phyloP scores from a whole-genome alignment of 2,888 invertebrate species.

The Phrixothrix hirtus region DNA sequence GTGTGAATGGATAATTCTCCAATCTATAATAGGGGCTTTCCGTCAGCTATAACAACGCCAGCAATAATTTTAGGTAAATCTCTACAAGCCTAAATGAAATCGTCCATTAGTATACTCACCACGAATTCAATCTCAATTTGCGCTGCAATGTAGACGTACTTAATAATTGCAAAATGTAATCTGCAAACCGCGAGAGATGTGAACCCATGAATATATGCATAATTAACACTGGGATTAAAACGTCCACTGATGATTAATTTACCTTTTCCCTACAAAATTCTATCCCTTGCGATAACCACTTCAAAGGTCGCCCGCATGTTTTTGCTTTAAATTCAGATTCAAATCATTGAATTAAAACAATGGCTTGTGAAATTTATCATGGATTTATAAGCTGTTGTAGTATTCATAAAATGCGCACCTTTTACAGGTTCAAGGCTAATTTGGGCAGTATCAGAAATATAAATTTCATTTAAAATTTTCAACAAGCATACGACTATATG shows the following conservation, averaged over 20 bases:
- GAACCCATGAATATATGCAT: slow-evolving; percentile 39
- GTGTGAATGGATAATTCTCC: too few species aligned
- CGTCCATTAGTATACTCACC: slow-evolving; percentile 19
- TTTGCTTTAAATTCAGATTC: slow-evolving; percentile 3
- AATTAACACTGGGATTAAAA: slow-evolving; percentile 42
- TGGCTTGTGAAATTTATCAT: too few species aligned
- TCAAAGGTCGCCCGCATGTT: slow-evolving; percentile 8
- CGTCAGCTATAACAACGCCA: slow-evolving; percentile 15
- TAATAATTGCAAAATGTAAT: slow-evolving; percentile 33
- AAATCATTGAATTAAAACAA: too few species aligned
- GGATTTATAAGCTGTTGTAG: too few species aligned
- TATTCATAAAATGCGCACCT: too few species aligned
- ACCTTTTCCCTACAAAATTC: slow-evolving; percentile 24
- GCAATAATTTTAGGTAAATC: slow-evolving; percentile 23
- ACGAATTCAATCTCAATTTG: slow-evolving; percentile 29
- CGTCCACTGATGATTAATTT: slow-evolving; percentile 40
- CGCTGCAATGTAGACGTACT: slow-evolving; percentile 17
- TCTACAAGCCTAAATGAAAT: slow-evolving; percentile 21
- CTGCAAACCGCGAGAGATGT: slow-evolving; percentile 32
- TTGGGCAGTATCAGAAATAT: too few species aligned
- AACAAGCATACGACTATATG: too few species aligned
- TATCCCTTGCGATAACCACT: slow-evolving; percentile 12
- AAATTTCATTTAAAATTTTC: too few species aligned
- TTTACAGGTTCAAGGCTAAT: too few species aligned
- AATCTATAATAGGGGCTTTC: too few species aligned